Percentiles rank a stretch among this genome's conserved stretches.
These are phyloP conservation scores for Callipepla californica DNA, from an alignment of 2,113 vertebrate species.

Conservation along the genomic window DNA sequence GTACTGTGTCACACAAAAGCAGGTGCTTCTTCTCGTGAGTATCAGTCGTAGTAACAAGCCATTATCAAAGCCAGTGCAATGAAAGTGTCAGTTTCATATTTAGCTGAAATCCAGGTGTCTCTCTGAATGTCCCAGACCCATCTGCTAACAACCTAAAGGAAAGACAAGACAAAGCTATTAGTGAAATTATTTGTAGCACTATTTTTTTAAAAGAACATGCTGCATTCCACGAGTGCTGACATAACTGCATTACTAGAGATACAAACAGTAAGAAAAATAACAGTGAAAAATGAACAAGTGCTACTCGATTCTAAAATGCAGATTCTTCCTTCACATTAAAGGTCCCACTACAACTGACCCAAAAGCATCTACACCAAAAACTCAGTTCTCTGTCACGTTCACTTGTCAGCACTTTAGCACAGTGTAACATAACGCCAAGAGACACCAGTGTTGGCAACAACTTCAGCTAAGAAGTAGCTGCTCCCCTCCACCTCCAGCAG, in stretches of 20 bases:
- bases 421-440: accelerated
- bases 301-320: accelerated
- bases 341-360: accelerated
- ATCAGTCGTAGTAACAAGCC: conserved; percentile 76
- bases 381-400: background rate
- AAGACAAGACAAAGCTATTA: conserved; percentile 2
- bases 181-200: background rate
- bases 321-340: background rate
- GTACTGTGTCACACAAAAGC: background rate
- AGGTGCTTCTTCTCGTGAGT: background rate
- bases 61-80: conserved; percentile 74
- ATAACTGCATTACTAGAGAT: background rate
- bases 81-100: conserved; percentile 72
- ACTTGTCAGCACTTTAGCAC: background rate
- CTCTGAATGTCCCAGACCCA: conserved; percentile 78
- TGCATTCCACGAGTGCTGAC: background rate
- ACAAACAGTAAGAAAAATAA: background rate
- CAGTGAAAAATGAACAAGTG: background rate
- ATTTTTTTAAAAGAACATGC: background rate
- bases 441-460: background rate
- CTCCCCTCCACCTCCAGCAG: background rate
- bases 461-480: accelerated
- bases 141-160: conserved; percentile 77
- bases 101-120: conserved; percentile 77
- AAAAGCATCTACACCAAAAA: background rate